Percentiles rank a stretch among this genome's conserved stretches.
Conservation (phyloP, 1,140 invertebrate species). For the Laodelphax striatellus region DNA sequence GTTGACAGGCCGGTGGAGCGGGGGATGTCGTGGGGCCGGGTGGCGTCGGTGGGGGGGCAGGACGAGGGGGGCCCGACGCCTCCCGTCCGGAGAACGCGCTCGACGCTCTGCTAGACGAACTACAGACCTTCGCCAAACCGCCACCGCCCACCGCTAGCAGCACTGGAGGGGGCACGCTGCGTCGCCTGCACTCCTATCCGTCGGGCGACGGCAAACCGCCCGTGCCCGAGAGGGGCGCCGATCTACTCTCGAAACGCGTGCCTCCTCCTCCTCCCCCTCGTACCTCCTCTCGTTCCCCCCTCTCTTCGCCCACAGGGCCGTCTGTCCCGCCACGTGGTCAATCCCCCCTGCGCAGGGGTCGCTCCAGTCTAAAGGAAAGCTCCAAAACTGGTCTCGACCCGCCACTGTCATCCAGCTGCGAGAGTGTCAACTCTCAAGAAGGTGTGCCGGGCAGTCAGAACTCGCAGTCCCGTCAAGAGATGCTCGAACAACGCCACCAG, state of each 20-base stretch:
- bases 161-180: conserved; percentile 38
- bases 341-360: conserved; percentile 27
- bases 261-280: conserved; percentile 78
- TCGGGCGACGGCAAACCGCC: conserved; percentile 47
- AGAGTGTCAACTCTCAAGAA: conserved; percentile 66
- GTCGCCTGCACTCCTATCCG: conserved; percentile 60
- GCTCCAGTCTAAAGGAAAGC: conserved; percentile 28
- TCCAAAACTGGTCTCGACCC: conserved; percentile 22
- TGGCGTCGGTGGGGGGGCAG: conserved; percentile 23
- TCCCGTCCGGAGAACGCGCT: conserved; percentile 81
- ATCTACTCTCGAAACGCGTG: conserved; percentile 55
- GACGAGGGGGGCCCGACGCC: conserved; percentile 40
- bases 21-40: conserved; percentile 48
- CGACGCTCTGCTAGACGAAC: conserved; percentile 87
- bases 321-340: conserved; percentile 39
- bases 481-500: conserved; percentile 70
- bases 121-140: conserved; percentile 63
- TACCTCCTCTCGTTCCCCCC: conserved; percentile 66
- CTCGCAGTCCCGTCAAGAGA: conserved; percentile 51
- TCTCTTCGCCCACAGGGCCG: conserved; percentile 63
- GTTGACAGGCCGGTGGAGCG: conserved; percentile 43
- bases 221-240: conserved; percentile 59
- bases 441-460: conserved; percentile 30
- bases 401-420: conserved; percentile 45
- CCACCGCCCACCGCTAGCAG: conserved; percentile 35